These are phyloP conservation scores for Euproctis similis DNA, from an alignment of 2,888 invertebrate genomes.

Conservation along the genomic window DNA sequence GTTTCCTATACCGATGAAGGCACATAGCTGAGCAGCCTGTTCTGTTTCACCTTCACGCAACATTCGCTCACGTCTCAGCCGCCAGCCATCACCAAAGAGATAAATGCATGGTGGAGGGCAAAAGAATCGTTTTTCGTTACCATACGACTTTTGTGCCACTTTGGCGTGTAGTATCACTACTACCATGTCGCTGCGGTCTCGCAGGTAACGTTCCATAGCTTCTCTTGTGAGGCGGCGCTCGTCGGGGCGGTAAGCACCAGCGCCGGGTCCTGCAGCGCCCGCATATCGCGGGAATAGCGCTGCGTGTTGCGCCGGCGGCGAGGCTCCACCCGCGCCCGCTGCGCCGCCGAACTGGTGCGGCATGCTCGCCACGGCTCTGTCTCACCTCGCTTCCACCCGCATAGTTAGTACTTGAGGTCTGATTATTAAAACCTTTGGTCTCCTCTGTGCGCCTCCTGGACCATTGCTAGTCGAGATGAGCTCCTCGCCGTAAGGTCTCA, in stretches of 20 bases:
- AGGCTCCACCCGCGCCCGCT: conserved; percentile 80
- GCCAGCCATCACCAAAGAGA: conserved; percentile 98
- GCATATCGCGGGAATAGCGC: conserved; percentile 80
- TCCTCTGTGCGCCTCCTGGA: no score
- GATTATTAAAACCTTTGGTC: no score
- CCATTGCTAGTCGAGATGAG: no score
- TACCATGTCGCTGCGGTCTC: conserved; percentile 95
- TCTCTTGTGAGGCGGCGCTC: conserved; percentile 91
- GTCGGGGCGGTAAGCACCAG: conserved; percentile 81
- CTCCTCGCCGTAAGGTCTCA: no score
- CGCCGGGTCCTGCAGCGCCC: conserved; percentile 72
- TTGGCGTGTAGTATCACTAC: conserved; percentile 99
- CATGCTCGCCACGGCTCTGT: conserved; percentile 77
- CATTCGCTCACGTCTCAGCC: conserved; percentile 95
- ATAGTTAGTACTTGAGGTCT: no score
- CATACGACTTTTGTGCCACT: conserved; percentile 99
- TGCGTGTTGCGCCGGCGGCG: conserved; percentile 77
- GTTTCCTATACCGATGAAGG: conserved; percentile 98
- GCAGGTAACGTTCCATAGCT: conserved; percentile 96
- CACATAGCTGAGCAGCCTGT: conserved; percentile 95
- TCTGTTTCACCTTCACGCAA: conserved; percentile 91
- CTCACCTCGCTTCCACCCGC: conserved; percentile 57
- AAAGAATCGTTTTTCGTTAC: conserved; percentile 99
- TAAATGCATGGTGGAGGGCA: conserved; percentile 99
- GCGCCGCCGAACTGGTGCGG: conserved; percentile 88